A percentile compares a stretch with the other conserved stretches of the same genome.
Evolutionary conservation across 2,113 vertebrate species (phyloP).

Genomic region (Laticauda colubrina): DNA sequence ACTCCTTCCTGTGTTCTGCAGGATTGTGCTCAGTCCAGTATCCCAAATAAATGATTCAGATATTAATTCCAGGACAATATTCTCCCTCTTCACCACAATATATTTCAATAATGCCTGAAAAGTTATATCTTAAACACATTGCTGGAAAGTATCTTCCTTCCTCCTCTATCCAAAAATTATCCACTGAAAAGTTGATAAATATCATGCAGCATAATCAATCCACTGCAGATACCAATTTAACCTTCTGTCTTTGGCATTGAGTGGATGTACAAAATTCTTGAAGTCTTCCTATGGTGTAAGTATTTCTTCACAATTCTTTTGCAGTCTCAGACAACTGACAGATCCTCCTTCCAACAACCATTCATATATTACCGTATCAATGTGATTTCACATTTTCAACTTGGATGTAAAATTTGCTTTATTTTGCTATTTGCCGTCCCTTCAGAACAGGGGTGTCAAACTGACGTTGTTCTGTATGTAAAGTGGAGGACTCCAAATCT

Average conservation of each 20-base stretch:
- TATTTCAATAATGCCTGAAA: not conserved
- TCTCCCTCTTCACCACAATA: not conserved
- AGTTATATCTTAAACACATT: not conserved
- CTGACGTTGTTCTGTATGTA: too few species aligned
- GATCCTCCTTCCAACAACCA: not conserved
- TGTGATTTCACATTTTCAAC: not conserved
- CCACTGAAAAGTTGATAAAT: not conserved
- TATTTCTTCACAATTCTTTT: not conserved
- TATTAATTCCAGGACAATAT: not conserved
- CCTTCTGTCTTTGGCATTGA: not conserved
- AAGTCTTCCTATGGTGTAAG: not conserved
- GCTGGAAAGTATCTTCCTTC: not conserved
- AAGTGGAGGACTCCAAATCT: too few species aligned
- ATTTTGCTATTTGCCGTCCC: not conserved
- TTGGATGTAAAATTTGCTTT: not conserved
- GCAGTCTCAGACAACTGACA: not conserved
- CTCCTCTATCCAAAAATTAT: not conserved
- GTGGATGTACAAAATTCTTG: not conserved
- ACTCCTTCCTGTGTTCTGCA: not conserved
- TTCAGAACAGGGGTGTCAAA: not conserved
- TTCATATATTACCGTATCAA: not conserved
- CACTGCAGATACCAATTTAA: not conserved
- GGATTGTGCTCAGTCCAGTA: not conserved
- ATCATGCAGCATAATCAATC: not conserved
- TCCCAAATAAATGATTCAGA: not conserved